Percentiles rank a stretch among this genome's conserved stretches.
phyloP scores from a whole-genome alignment of 2,888 invertebrate species.

The Heteromyza rotundicornis region DNA sequence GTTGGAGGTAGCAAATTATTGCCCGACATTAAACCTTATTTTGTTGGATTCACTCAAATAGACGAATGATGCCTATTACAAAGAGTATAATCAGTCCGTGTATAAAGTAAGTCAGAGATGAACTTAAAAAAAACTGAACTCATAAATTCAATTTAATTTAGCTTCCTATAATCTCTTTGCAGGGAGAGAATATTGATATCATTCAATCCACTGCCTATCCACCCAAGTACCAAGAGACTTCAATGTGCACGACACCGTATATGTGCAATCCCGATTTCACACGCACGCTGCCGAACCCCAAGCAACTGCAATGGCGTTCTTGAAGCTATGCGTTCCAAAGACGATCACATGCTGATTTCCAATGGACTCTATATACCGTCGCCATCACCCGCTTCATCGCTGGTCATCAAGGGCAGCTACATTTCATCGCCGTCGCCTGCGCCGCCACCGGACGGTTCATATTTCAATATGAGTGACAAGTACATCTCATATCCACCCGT shows the following conservation, averaged over 20 bases:
- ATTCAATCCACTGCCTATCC: slow-evolving; percentile 59
- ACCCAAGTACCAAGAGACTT: slow-evolving; percentile 58
- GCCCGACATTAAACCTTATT: slow-evolving; percentile 51
- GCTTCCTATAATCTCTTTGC: slow-evolving; percentile 55
- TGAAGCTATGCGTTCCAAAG: slow-evolving; percentile 53
- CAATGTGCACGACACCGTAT: slow-evolving; percentile 57
- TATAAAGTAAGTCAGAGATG: slow-evolving; percentile 58
- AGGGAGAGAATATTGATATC: slow-evolving; percentile 60
- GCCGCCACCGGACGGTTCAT: slow-evolving; percentile 58
- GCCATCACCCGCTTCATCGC: slow-evolving; percentile 57
- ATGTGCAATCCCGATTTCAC: slow-evolving; percentile 58
- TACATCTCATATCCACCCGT: slow-evolving; percentile 60
- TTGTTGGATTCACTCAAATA: slow-evolving; percentile 55
- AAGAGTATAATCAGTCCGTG: slow-evolving; percentile 58
- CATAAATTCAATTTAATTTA: too few relatives aligned
- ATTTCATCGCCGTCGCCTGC: slow-evolving; percentile 60
- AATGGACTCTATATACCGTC: slow-evolving; percentile 59
- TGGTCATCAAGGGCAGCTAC: slow-evolving; percentile 59
- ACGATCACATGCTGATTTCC: slow-evolving; percentile 58
- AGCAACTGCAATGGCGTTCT: slow-evolving; percentile 49
- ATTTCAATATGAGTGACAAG: slow-evolving; percentile 60
- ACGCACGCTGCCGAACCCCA: slow-evolving; percentile 58
- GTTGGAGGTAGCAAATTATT: slow-evolving; percentile 56
- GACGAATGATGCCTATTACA: slow-evolving; percentile 58
- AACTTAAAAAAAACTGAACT: too few relatives aligned